Percentiles rank a stretch among this genome's conserved stretches.
phyloP scores from a whole-genome alignment of 2,888 invertebrate species.

The Apodemia duryi region DNA sequence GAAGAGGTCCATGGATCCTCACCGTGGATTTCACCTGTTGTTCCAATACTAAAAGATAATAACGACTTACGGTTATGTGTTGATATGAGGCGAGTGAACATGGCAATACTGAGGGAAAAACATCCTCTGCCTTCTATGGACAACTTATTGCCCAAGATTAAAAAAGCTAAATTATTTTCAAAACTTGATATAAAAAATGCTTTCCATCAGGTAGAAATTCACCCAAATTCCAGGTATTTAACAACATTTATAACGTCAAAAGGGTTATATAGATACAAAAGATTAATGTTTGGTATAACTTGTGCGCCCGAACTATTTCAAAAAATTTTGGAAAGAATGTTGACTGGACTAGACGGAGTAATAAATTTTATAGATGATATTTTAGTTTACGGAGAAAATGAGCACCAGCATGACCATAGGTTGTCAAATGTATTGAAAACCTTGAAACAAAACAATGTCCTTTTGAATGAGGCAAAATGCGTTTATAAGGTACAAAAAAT shows the following conservation, averaged over 20 bases:
- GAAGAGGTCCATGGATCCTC: conserved; percentile 30
- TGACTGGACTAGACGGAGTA: neutral
- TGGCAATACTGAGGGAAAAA: conserved; percentile 35
- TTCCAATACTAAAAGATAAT: conserved; percentile 33
- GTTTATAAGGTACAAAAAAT: conserved; percentile 20
- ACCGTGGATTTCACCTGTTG: conserved; percentile 33
- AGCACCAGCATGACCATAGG: conserved; percentile 23
- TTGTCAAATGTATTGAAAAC: conserved; percentile 25
- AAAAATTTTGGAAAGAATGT: conserved; percentile 7
- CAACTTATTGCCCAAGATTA: conserved; percentile 33
- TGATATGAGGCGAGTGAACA: conserved; percentile 39
- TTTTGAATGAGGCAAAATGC: conserved; percentile 30
- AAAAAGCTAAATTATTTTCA: conserved; percentile 31
- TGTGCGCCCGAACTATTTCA: conserved; percentile 18
- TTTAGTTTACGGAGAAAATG: conserved; percentile 19
- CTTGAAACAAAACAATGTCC: conserved; percentile 28
- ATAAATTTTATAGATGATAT: conserved; percentile 11
- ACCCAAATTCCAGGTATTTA: neutral
- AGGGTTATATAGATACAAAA: neutral
- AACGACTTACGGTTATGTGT: conserved; percentile 35
- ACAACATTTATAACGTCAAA: conserved; percentile 6
- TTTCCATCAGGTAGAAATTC: conserved; percentile 32
- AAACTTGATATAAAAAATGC: conserved; percentile 35
- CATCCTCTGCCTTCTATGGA: conserved; percentile 38
- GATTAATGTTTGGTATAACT: conserved; percentile 8